Evolutionary conservation across 2,888 invertebrate genomes (phyloP), one percentile per base, ranked within the genome.

Genomic region (Eulithis prunata): DNA sequence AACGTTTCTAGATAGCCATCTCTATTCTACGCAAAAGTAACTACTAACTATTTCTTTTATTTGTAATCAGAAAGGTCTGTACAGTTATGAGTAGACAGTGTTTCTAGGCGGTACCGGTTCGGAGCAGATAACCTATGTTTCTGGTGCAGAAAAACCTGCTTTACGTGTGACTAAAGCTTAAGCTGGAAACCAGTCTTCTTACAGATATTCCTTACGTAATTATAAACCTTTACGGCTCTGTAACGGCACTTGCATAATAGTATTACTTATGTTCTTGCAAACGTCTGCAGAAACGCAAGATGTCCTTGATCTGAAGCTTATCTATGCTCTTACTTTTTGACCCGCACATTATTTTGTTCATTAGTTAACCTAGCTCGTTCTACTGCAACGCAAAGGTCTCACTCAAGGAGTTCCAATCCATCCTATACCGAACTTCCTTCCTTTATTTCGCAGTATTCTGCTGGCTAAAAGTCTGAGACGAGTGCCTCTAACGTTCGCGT

Each of bases 161-260:
- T 62, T 49, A 10, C 1, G 3, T 47, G 57, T 57, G 14, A 54
- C 32, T 21, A 6, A 10, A 41, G 32, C 10, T 13, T 45, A 51
- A 69, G 57, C 52, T 60, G 64, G 53, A 8, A 71, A 66, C 69
- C 64, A 66, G 72, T 70, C 58, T 53, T 56, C 53, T 58, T 62
- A 57, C 62, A 46, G 53, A 67, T 69, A 59, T 56, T 66, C 56
- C 57, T 71, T 68, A 72, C 62, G 68, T 66, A 66, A 69, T 69
- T 46, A 55, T 47, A 45, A 32, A 36, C 54, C 60, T 21, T 56
- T 53, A 64, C 14, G 53, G 28, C 57, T 57, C n/a, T 61, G 57
- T 56, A 67, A 64, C 63, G 47, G 67, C 49, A 65, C 67, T 64
- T 64, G 49, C 63, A 67, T 67, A 67, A 63, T 64, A 46, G 21